These are phyloP conservation scores for Drosophila azteca DNA, from an alignment of 1,140 invertebrate genomes.

Conservation along the genomic window DNA sequence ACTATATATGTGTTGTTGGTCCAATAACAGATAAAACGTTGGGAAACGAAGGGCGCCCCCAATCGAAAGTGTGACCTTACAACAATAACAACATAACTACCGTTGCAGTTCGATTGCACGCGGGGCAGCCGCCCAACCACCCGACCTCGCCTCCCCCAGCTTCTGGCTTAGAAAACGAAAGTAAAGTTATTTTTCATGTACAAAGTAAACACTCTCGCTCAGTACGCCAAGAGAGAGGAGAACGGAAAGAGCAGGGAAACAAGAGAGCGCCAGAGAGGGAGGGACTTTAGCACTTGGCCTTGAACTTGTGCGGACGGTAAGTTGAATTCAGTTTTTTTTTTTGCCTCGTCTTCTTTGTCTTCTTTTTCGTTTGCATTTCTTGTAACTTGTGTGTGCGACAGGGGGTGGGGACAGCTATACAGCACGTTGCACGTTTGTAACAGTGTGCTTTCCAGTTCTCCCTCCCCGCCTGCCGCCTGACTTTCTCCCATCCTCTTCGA, in stretches of 20 bases:
- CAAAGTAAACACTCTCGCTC: slow-evolving; percentile 32
- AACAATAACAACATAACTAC: too few relatives aligned
- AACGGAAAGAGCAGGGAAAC: slow-evolving; percentile 6
- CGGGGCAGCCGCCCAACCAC: slow-evolving; percentile 1
- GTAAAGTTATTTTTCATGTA: slow-evolving; percentile 75
- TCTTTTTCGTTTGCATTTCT: slow-evolving; percentile 31
- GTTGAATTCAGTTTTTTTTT: slow-evolving; percentile 56
- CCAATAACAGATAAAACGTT: slow-evolving; percentile 11
- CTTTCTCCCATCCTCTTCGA: slow-evolving; percentile 6
- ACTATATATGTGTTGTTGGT: slow-evolving; percentile 5
- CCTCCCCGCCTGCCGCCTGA: too few relatives aligned
- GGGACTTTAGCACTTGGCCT: slow-evolving; percentile 71
- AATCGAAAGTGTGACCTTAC: too few relatives aligned
- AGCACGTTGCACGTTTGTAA: not conserved
- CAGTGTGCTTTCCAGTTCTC: not conserved
- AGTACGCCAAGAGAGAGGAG: slow-evolving; percentile 14
- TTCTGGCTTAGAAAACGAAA: slow-evolving; percentile 12
- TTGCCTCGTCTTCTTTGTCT: slow-evolving; percentile 31
- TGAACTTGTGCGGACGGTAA: slow-evolving; percentile 77
- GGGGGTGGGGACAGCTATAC: too few relatives aligned
- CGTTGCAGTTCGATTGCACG: too few relatives aligned
- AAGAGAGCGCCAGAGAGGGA: slow-evolving; percentile 27
- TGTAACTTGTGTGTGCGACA: slow-evolving; percentile 34
- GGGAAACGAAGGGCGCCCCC: too few relatives aligned
- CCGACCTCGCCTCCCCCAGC: not conserved